Evolutionary conservation across 2,113 vertebrate genomes (phyloP).

Genomic region (Rhodinocichla rosea): DNA sequence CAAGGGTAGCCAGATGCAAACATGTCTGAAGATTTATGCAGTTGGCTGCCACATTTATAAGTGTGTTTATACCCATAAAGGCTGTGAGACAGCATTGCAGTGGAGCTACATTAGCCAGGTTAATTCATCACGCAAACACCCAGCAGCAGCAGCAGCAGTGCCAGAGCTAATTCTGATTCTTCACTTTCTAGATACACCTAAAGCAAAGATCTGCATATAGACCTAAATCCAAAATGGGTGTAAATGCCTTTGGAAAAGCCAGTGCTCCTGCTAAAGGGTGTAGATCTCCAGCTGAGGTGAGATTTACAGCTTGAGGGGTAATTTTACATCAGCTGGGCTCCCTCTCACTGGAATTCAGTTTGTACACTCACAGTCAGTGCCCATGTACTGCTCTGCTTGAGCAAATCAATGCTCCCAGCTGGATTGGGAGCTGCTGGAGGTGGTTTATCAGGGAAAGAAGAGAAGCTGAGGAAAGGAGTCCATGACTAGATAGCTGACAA

Average conservation of each 20-base stretch:
- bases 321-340: not conserved
- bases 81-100: not conserved
- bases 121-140: conserved; percentile 10
- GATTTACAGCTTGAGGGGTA: not conserved
- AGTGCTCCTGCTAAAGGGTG: not conserved
- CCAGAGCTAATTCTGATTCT: not conserved
- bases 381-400: not conserved
- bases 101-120: not conserved
- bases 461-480: not conserved
- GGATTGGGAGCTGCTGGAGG: fast-evolving
- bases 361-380: not conserved
- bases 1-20: conserved; percentile 33
- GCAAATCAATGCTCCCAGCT: fast-evolving
- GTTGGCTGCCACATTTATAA: not conserved
- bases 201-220: not conserved
- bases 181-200: not conserved
- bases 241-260: not conserved
- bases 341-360: not conserved
- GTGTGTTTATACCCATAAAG: not conserved
- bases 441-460: not conserved
- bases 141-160: not conserved
- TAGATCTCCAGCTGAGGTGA: not conserved
- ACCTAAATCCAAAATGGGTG: not conserved
- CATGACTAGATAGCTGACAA: not conserved
- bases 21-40: not conserved